Conservation (phyloP, 2,113 vertebrate species). For the Sceloporus undulatus region DNA sequence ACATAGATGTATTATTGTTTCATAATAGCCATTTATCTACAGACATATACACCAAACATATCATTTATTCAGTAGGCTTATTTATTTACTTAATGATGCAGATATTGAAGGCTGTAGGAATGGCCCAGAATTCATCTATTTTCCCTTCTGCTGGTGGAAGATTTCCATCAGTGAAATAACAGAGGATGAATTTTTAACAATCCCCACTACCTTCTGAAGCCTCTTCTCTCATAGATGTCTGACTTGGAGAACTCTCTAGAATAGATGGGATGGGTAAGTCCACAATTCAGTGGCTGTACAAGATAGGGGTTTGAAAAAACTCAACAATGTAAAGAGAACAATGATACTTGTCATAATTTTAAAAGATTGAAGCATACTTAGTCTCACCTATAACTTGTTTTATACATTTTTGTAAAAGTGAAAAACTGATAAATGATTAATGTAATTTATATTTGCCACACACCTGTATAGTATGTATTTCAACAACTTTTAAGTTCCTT, state of each 20-base stretch:
- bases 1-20: not conserved
- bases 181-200: not conserved
- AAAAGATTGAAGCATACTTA: too few species aligned
- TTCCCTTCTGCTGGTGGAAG: too few species aligned
- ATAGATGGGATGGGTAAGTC: too few species aligned
- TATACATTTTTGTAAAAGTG: not conserved
- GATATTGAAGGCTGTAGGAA: too few species aligned
- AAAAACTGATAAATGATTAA: not conserved
- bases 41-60: too few species aligned
- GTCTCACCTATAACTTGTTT: not conserved
- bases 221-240: not conserved
- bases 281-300: not conserved
- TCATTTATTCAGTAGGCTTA: too few species aligned
- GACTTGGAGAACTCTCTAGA: not conserved
- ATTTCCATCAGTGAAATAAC: too few species aligned
- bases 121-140: too few species aligned
- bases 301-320: not conserved
- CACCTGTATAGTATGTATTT: not conserved
- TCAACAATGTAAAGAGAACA: not conserved
- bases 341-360: too few species aligned
- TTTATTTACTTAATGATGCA: too few species aligned
- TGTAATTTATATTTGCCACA: not conserved
- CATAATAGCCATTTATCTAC: not conserved
- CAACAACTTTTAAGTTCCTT: not conserved
- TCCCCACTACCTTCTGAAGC: not conserved